Conservation (phyloP, 1,140 invertebrate species). For the Platyura marginata region DNA sequence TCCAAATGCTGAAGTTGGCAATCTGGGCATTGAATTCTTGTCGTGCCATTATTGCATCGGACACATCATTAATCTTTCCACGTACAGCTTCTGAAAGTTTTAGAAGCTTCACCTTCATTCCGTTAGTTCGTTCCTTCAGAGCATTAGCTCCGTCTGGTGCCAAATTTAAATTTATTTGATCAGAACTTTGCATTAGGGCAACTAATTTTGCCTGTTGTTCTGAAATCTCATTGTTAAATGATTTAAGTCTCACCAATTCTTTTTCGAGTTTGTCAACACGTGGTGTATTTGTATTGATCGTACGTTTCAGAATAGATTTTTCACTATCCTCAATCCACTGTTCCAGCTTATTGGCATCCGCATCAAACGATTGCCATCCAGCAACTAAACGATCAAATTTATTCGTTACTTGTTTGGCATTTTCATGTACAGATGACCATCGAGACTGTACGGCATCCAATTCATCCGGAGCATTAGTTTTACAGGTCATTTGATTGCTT, state of each 20-base stretch:
- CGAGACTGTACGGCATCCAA: constrained; percentile 61
- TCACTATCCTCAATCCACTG: constrained; percentile 51
- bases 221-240: constrained; percentile 61
- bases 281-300: constrained; percentile 39
- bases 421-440: constrained; percentile 57
- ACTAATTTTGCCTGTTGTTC: constrained; percentile 66
- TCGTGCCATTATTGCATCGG: constrained; percentile 55
- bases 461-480: constrained; percentile 56
- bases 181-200: constrained; percentile 54
- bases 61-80: constrained; percentile 54
- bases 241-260: constrained; percentile 49
- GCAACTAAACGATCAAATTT: constrained; percentile 60
- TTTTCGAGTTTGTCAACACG: constrained; percentile 52
- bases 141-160: constrained; percentile 52
- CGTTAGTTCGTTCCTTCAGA: constrained; percentile 48
- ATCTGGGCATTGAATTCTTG: constrained; percentile 74
- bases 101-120: constrained; percentile 50
- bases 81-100: constrained; percentile 51
- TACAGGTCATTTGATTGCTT: constrained; percentile 50
- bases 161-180: constrained; percentile 54
- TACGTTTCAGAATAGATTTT: constrained; percentile 32
- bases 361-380: constrained; percentile 64
- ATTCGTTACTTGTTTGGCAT: constrained; percentile 46
- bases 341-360: constrained; percentile 47
- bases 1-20: constrained; percentile 66